phyloP scores from a whole-genome alignment of 1,140 invertebrate species.

The Philaenus spumarius region DNA sequence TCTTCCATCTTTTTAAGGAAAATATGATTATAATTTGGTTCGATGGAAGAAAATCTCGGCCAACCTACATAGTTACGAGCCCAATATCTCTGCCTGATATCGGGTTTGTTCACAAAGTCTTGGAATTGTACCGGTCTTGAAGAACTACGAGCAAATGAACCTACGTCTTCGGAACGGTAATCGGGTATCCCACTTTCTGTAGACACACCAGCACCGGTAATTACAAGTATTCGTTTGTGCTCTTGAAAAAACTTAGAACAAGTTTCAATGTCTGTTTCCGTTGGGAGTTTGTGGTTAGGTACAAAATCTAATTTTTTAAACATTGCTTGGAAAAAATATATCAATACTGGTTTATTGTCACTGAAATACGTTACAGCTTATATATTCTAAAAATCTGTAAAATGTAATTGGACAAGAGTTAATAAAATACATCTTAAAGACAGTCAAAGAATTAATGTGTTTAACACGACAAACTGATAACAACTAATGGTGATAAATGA shows the following conservation, averaged over 20 bases:
- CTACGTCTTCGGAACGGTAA: slow-evolving; percentile 89
- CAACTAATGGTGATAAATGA: too few species aligned
- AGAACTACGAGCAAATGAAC: slow-evolving; percentile 78
- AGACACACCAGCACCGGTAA: slow-evolving; percentile 92
- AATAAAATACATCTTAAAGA: too few species aligned
- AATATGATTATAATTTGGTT: slow-evolving; percentile 60
- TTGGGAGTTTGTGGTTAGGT: slow-evolving; percentile 59
- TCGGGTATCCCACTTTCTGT: slow-evolving; percentile 94
- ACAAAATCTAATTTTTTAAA: slow-evolving; percentile 45
- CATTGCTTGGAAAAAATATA: not conserved
- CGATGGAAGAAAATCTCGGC: slow-evolving; percentile 63
- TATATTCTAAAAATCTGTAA: too few species aligned
- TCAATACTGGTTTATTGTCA: too few species aligned
- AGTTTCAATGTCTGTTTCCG: slow-evolving; percentile 50
- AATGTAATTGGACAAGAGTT: too few species aligned
- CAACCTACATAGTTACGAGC: slow-evolving; percentile 92
- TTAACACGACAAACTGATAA: too few species aligned
- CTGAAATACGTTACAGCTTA: too few species aligned
- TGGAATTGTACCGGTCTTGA: slow-evolving; percentile 76
- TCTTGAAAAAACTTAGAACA: slow-evolving; percentile 55
- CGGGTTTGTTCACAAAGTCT: slow-evolving; percentile 70
- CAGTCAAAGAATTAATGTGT: too few species aligned
- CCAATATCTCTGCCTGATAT: slow-evolving; percentile 82
- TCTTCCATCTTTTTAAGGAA: slow-evolving; percentile 57
- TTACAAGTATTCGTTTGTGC: slow-evolving; percentile 56